These are phyloP conservation scores for Ischnura elegans DNA, from an alignment of 2,888 invertebrate genomes.

Conservation along the genomic window DNA sequence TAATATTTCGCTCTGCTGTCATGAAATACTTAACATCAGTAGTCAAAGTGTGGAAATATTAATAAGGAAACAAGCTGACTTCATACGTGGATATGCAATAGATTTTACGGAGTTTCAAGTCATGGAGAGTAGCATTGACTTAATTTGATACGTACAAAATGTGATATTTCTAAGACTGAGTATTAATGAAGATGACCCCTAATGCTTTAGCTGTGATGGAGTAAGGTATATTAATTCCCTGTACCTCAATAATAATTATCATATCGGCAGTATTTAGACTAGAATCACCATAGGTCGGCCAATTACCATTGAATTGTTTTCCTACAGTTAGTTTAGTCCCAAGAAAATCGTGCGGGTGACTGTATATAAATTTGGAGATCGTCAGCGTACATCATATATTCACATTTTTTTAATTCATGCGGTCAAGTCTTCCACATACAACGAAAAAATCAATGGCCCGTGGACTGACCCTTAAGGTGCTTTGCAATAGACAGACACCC, in stretches of 20 bases:
- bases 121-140: no score
- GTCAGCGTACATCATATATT: neutral
- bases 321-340: neutral
- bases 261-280: neutral
- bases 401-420: neutral
- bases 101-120: no score
- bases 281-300: neutral
- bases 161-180: neutral
- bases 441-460: no score
- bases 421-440: no score
- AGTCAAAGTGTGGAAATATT: no score
- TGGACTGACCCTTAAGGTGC: no score
- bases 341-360: neutral
- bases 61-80: no score
- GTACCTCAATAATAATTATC: neutral
- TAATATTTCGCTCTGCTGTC: neutral
- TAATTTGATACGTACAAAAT: no score
- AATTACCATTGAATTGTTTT: neutral
- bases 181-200: neutral
- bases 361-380: neutral
- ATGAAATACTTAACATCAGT: no score
- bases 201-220: neutral
- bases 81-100: no score
- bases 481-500: no score
- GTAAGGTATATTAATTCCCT: neutral